Evolutionary conservation across 2,113 vertebrate species (phyloP).

Genomic region (Leptobrachium leishanense): DNA sequence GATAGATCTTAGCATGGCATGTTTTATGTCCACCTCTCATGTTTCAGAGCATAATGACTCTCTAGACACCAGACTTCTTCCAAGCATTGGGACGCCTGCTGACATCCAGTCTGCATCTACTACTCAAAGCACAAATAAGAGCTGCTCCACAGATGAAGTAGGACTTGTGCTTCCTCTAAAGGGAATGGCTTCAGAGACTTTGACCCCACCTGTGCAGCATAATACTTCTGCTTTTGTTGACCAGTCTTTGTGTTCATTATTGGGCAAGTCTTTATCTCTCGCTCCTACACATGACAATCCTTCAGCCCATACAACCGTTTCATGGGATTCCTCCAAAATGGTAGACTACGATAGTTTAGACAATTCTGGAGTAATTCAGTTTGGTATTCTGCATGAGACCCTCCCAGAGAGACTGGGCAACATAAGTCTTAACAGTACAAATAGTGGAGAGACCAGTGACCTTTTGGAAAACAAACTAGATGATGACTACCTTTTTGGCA

Average conservation of each 20-base stretch:
- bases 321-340: conserved; percentile 8
- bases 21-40: conserved; percentile 29
- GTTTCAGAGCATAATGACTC: conserved; percentile 23
- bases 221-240: neutral
- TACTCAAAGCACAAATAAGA: conserved; percentile 23
- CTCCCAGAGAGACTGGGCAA: conserved; percentile 56
- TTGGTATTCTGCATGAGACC: conserved; percentile 60
- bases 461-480: neutral
- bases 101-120: neutral
- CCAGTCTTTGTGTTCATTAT: neutral
- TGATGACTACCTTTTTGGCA: neutral
- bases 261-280: neutral
- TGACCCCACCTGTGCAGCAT: neutral
- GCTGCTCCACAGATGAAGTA: conserved; percentile 37
- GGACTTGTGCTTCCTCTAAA: conserved; percentile 9
- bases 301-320: neutral
- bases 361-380: neutral
- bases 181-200: conserved; percentile 18
- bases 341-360: conserved; percentile 33
- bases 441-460: conserved; percentile 12
- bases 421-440: conserved; percentile 33
- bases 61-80: conserved; percentile 4
- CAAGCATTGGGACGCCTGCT: neutral
- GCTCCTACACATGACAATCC: neutral
- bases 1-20: neutral